Base-by-base conservation (phyloP, 92 coral and sea anemone genomes). In the Paramuricea clavata region DNA sequence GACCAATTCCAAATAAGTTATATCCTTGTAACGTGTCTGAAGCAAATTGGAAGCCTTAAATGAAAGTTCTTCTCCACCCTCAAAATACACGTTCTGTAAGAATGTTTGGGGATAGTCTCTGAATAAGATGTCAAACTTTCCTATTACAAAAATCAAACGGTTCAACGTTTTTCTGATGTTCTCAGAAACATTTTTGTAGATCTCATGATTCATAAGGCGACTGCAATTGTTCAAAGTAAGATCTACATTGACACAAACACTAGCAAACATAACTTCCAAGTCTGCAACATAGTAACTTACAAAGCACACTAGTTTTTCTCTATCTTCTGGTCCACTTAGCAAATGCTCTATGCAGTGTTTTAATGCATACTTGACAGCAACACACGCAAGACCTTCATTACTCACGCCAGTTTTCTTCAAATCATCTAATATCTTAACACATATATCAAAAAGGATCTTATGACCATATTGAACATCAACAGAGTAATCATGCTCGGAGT, bases 311-410 rank as follows among this genome's bases (percentile, higher is more conserved):
- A 75, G 76, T 34, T 35, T 78, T 26, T 64, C 67, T 2, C n/a
- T 60, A 21, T 35, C 47, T 43, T 34, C 82, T 47, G 22, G 77
- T 62, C 23, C 43, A 16, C 82, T 81, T n/a, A 74, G 35, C 76
- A 86, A 49, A 79, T 92, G 95, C 64, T 27, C 44, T 56, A 85
- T 67, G 27, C 93, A 90, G 49, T 89, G 87, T 80, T 89, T 87
- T 26, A 92, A 77, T 17, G 95, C 93, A 74, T 92, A 92, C 25
- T 57, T 69, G 65, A 85, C 89, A 27, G 83, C 89, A 16, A 78
- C 57, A 4, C 86, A 39, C 10, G 65, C 74, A 7, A 16, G n/a
- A 16, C 16, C 5, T 19, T 1, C 62, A 1, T 74, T 33, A 35
- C 80, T 5, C 13, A 71, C 42, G 62, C 21, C 42, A 64, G 71